These are phyloP conservation scores for Heloderma charlesbogerti DNA, from an alignment of 2,113 vertebrate species.

Conservation along the genomic window DNA sequence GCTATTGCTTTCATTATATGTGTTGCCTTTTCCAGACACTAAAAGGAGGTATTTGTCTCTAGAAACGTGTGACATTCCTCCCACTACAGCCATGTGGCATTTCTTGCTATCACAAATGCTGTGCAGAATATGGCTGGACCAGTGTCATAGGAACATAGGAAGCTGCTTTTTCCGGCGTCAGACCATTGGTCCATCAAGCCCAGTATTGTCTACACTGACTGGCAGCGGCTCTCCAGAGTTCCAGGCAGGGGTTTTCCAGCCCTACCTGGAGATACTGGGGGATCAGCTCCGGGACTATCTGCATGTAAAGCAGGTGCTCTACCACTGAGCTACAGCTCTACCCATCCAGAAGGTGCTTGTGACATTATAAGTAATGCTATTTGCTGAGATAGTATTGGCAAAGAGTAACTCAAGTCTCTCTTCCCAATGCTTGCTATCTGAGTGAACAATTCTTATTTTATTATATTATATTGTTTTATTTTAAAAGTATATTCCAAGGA, in stretches of 20 bases:
- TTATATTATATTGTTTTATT: neutral
- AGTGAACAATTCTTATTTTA: neutral
- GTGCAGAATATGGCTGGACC: neutral
- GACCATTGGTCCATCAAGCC: too few species aligned
- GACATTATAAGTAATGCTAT: neutral
- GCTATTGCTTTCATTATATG: neutral
- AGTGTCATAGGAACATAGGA: too few species aligned
- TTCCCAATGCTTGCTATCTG: neutral
- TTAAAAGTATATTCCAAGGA: neutral
- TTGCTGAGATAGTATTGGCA: neutral
- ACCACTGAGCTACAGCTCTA: too few species aligned
- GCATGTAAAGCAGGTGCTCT: too few species aligned
- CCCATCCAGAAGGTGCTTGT: neutral
- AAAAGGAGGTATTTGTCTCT: neutral
- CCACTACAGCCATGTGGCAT: neutral
- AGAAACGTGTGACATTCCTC: neutral
- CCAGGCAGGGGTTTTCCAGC: too few species aligned
- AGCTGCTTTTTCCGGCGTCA: too few species aligned
- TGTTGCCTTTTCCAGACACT: neutral
- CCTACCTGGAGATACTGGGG: too few species aligned
- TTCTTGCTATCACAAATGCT: neutral
- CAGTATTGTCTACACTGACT: too few species aligned
- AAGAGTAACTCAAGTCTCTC: neutral
- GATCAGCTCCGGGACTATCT: too few species aligned
- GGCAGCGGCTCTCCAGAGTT: too few species aligned